Evolutionary conservation across 1,140 invertebrate species (phyloP).

Genomic region (Drosophila repleta): DNA sequence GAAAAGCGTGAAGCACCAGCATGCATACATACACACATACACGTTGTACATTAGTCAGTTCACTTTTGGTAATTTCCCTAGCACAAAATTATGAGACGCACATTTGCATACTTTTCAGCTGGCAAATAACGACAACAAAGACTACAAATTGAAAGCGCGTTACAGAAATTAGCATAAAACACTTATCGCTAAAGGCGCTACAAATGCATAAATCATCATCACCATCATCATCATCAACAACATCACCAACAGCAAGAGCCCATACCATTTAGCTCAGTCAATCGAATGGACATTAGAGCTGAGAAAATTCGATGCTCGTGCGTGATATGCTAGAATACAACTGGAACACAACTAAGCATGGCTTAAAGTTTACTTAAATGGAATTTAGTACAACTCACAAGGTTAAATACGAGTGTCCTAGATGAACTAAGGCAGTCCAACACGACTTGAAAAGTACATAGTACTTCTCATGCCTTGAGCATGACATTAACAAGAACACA

Average conservation of each 20-base stretch:
- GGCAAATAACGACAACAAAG: slow-evolving; percentile 16
- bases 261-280: slow-evolving; percentile 2
- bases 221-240: slow-evolving; percentile 9
- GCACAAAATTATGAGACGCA: slow-evolving; percentile 64
- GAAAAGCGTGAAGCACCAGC: slow-evolving; percentile 1
- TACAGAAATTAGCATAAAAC: slow-evolving; percentile 65
- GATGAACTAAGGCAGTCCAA: too few species aligned
- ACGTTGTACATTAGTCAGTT: slow-evolving; percentile 32
- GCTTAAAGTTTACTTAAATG: neutral
- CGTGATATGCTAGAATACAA: neutral
- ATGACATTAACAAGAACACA: too few species aligned
- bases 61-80: slow-evolving; percentile 72
- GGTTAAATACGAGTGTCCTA: too few species aligned
- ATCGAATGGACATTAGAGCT: slow-evolving; percentile 7
- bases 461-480: too few species aligned
- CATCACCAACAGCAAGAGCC: slow-evolving; percentile 2
- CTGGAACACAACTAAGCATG: neutral
- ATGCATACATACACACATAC: neutral
- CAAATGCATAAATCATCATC: slow-evolving; percentile 71
- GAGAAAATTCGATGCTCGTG: neutral
- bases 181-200: slow-evolving; percentile 53
- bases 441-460: too few species aligned
- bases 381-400: too few species aligned
- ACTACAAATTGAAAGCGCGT: slow-evolving; percentile 66
- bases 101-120: slow-evolving; percentile 58